Evolutionary conservation across 2,888 invertebrate genomes (phyloP), one percentile per base, ranked within the genome.

Genomic region (Dioctria linearis): DNA sequence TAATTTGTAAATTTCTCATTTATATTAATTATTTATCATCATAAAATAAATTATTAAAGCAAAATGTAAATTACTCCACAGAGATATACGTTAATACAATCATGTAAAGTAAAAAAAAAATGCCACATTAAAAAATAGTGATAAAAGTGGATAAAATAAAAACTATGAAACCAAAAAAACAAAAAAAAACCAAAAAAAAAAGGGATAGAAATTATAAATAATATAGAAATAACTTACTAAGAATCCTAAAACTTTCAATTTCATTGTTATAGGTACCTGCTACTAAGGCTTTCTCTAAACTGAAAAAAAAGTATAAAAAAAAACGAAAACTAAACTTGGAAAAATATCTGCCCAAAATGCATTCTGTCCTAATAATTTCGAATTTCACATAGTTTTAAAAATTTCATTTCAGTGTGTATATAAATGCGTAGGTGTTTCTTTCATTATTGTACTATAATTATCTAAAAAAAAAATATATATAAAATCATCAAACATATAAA

Each of bases 231-330:
- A 25, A 25, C 25, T 25, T 25, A 2, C 11, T 49, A 8, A 51
- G 42, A 49, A 69, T 46, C 49, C 6, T 6, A 49, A 11, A 40
- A 54, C 49, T 51, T 39, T 54, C 51, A 4, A 25, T 13, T 54
- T 71, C 5, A 71, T 71, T 71, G 54, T 51, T 13, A 46, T 71
- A 51, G 71, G 71, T 71, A 71, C 71, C 71, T 71, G 54, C 71
- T 57, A n/a, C 25, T 13, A 57, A 11, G 11, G 57, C 57, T 57
- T 57, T 57, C 25, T 13, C 5, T 57, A 57, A 57, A 57, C 57
- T 13, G 46, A 46, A 57, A 13, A 13, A 57, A 51, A 51, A 51
- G 11, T 11, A 51, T 51, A 51, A 51, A 51, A 51, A 51, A 51
- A 51, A 51, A 51, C 6, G 11, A 2, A 51, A 51, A 51, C 51